These are phyloP conservation scores for Parazoanthus swiftii DNA, from an alignment of 92 coral and sea anemone species.

Conservation along the genomic window DNA sequence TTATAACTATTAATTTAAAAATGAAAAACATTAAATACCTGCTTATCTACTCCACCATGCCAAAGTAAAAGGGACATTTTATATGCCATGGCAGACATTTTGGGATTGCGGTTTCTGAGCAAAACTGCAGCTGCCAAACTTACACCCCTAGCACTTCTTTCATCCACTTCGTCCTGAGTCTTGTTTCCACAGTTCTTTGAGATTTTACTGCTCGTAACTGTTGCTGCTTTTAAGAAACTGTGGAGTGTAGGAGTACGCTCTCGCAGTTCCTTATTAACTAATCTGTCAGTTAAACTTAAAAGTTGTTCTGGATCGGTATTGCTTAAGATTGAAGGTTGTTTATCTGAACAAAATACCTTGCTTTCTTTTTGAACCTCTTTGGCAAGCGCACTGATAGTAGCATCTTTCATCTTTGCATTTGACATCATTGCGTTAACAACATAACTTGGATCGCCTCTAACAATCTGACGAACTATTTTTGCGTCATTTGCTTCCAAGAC, in stretches of 20 bases:
- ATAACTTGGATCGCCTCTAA: neutral
- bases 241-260: conserved; percentile 41
- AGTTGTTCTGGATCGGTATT: conserved; percentile 13
- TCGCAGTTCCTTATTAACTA: conserved; percentile 28
- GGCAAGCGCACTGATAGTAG: neutral
- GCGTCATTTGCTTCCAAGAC: no score
- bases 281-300: conserved; percentile 4
- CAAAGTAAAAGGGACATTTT: neutral
- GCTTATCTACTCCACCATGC: neutral
- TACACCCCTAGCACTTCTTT: neutral
- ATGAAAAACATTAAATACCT: neutral
- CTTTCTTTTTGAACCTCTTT: conserved; percentile 28
- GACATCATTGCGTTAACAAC: conserved; percentile 1
- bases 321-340: conserved; percentile 35
- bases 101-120: neutral
- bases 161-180: neutral
- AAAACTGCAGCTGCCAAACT: neutral
- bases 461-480: neutral
- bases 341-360: conserved; percentile 27
- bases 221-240: conserved; percentile 38
- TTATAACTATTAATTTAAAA: neutral
- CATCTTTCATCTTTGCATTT: neutral
- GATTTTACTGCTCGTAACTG: neutral
- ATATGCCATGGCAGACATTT: neutral
- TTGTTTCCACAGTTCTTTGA: neutral